A percentile compares a stretch with the other conserved stretches of the same genome.
Evolutionary conservation across 2,113 vertebrate genomes (phyloP).

Genomic region (Zosterops borbonicus): DNA sequence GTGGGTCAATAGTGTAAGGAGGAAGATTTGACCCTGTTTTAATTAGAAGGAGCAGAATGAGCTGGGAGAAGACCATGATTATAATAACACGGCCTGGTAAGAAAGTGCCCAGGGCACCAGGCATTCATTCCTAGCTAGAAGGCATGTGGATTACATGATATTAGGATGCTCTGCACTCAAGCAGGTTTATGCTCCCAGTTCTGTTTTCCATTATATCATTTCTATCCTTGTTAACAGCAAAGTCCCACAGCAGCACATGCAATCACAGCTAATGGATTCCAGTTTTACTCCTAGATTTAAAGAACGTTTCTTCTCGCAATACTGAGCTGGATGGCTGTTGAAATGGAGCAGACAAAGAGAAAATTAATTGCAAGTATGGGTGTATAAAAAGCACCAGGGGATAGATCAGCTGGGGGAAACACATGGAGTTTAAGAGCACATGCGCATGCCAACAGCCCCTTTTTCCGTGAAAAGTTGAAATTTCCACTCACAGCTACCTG

Average conservation of each 20-base stretch:
- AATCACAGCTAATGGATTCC: conserved; percentile 49
- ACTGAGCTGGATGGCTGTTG: conserved; percentile 6
- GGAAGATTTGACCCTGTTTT: neutral
- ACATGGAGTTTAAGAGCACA: neutral
- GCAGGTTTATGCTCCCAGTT: conserved; percentile 5
- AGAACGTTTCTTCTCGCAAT: neutral
- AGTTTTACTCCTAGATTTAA: conserved; percentile 36
- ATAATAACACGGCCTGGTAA: neutral
- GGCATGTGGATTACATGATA: neutral
- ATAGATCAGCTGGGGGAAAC: neutral
- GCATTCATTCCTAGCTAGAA: neutral
- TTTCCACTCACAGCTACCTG: conserved; percentile 64
- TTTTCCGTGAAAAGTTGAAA: conserved; percentile 35
- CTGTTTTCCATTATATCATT: conserved; percentile 46
- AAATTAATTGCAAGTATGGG: conserved; percentile 46
- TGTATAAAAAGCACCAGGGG: conserved; percentile 51
- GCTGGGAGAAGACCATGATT: neutral
- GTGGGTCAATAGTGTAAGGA: neutral
- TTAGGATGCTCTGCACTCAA: neutral
- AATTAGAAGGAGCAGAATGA: neutral
- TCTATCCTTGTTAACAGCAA: conserved; percentile 28
- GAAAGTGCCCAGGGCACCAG: neutral
- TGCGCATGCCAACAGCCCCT: neutral
- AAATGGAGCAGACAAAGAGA: conserved; percentile 46
- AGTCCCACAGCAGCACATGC: conserved; percentile 9